Evolutionary conservation across 2,113 vertebrate species (phyloP), one percentile per base, ranked within the genome.

Genomic region (Semnornis frantzii): DNA sequence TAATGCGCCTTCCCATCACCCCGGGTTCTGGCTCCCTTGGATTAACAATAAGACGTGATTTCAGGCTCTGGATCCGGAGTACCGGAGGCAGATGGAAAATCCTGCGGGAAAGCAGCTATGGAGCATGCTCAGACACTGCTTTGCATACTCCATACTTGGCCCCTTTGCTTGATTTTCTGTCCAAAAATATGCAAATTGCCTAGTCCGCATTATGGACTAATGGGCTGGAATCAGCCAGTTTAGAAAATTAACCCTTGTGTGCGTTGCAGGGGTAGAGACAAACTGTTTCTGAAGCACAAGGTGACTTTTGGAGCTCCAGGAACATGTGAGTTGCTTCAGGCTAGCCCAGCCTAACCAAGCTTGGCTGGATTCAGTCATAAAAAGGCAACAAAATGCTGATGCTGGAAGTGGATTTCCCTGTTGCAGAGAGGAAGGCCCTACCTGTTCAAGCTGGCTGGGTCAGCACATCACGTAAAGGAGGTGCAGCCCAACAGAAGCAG

Each of bases 111-210:
- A 66, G 90, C 93, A 65, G 95, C 89, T 88, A 94, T 23, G 4
- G 91, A 65, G 82, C 91, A 97, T 96, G 94, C 96, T 97, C 95
- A 96, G 91, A 95, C 23, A 20, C 82, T 62, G 89, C 25, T 95
- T 95, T 64, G 68, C 91, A 96, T 93, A 96, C 93, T 95, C 92
- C 92, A 82, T 85, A 94, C 95, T 94, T 94, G 97, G 94, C 84
- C 87, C 70, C 87, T 94, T 82, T 13, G 44, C 82, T 92, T 31
- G 6, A 83, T 94, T 97, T 96, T 95, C 90, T 82, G 94, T 94
- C 94, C 96, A 96, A 97, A 97, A 97, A 50, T 97, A 96, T 95
- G 91, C 89, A 97, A 97, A 97, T 93, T 97, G 95, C 95, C 94
- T 97, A 96, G 81, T 96, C 80, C 59, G 59, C 85, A 97, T 94